These are phyloP conservation scores for Brachirus orientalis DNA, from an alignment of 2,113 vertebrate species.

Conservation along the genomic window DNA sequence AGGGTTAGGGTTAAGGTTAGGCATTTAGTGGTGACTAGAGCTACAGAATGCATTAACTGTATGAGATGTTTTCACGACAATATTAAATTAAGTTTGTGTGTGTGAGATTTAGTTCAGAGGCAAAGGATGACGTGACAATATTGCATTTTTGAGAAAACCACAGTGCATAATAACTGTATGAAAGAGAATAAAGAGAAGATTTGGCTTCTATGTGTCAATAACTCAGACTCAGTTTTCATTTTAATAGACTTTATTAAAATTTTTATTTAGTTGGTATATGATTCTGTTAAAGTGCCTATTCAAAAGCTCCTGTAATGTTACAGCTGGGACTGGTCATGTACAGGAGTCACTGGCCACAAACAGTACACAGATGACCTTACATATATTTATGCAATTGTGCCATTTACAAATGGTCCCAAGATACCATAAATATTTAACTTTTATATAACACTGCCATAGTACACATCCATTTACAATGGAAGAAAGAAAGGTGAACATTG, in stretches of 20 bases:
- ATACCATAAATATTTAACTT: conserved; percentile 66
- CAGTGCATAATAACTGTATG: neutral
- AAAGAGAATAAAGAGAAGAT: neutral
- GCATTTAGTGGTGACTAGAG: no score
- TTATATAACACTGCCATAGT: conserved; percentile 55
- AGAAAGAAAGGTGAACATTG: conserved; percentile 74
- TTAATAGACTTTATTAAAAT: conserved; percentile 78
- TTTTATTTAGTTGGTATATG: conserved; percentile 56
- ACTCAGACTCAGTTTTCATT: conserved; percentile 34
- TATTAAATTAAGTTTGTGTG: no score
- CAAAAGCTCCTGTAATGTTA: conserved; percentile 46
- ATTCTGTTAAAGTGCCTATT: conserved; percentile 80
- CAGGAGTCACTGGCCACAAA: conserved; percentile 67
- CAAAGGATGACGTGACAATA: neutral
- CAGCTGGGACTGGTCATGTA: conserved; percentile 47
- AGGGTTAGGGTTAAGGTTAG: no score
- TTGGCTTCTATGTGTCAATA: conserved; percentile 18
- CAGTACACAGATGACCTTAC: conserved; percentile 65
- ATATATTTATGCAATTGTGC: conserved; percentile 57
- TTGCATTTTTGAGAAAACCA: neutral
- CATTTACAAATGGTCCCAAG: conserved; percentile 71
- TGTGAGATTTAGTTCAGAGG: neutral
- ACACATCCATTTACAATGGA: conserved; percentile 75
- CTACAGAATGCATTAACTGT: no score
- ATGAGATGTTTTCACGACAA: no score